These are phyloP conservation scores for Holothuria glaberrima DNA, from an alignment of 35 echinoderm and acorn worm genomes.

Conservation along the genomic window DNA sequence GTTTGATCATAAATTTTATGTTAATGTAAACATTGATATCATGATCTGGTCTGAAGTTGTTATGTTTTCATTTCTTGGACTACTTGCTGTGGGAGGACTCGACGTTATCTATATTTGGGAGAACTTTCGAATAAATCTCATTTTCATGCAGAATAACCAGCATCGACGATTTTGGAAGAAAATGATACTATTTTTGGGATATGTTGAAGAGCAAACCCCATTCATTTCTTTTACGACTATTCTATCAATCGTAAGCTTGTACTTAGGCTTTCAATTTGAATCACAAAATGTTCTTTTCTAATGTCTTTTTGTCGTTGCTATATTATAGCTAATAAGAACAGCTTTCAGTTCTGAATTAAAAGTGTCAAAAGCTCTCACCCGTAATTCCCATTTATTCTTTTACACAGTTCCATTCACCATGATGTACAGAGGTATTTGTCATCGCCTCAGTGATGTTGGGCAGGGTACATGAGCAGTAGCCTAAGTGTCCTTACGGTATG, in stretches of 20 bases:
- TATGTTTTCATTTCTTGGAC: slow-evolving; percentile 3
- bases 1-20: no score
- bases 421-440: no score
- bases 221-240: slow-evolving; percentile 21
- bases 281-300: background rate
- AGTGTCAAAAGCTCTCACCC: no score
- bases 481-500: no score
- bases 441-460: no score
- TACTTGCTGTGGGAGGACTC: slow-evolving; percentile 17
- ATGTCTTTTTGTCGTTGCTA: no score
- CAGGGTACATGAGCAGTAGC: no score
- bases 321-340: no score
- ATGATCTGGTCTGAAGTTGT: slow-evolving; percentile 35
- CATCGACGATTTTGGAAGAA: slow-evolving; percentile 16
- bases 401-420: no score
- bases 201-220: background rate
- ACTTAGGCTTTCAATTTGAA: slow-evolving; percentile 22
- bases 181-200: background rate
- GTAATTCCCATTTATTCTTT: no score
- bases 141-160: background rate
- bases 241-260: background rate
- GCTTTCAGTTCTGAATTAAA: no score
- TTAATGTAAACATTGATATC: background rate
- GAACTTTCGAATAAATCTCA: slow-evolving; percentile 7
- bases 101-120: slow-evolving; percentile 35